Conservation (phyloP, 2,888 invertebrate species). For the Elmis aenea region DNA sequence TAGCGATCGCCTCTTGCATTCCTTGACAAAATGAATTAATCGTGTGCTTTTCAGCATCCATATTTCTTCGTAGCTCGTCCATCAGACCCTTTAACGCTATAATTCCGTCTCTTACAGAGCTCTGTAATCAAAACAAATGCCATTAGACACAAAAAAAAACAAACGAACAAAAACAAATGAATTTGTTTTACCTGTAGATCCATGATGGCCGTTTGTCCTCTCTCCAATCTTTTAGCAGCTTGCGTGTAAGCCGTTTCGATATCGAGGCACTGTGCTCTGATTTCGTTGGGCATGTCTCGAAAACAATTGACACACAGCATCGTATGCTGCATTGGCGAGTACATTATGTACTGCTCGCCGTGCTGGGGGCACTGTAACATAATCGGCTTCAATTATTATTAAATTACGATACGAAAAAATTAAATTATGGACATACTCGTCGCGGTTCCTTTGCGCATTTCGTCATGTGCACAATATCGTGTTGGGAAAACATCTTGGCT, state of each 20-base stretch:
- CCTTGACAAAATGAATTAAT: constrained; percentile 63
- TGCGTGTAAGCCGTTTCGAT: constrained; percentile 71
- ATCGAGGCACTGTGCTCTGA: constrained; percentile 65
- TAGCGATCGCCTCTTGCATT: constrained; percentile 60
- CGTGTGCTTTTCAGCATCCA: constrained; percentile 61
- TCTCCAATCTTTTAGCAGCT: constrained; percentile 64
- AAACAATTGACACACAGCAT: constrained; percentile 74
- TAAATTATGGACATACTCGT: constrained; percentile 47
- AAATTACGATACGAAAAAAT: constrained; percentile 1
- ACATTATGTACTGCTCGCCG: constrained; percentile 72
- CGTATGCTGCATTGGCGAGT: constrained; percentile 61
- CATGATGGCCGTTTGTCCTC: constrained; percentile 50
- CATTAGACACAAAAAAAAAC: not conserved
- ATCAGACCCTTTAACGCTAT: constrained; percentile 60
- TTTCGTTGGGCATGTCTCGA: constrained; percentile 62
- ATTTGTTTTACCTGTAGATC: constrained; percentile 38
- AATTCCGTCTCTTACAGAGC: constrained; percentile 63
- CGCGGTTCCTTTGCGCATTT: constrained; percentile 65
- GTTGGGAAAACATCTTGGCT: constrained; percentile 72
- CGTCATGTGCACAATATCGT: constrained; percentile 68
- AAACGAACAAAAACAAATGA: not conserved
- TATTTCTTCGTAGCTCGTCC: constrained; percentile 61
- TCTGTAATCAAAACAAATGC: constrained; percentile 42
- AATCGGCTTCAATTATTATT: too few relatives aligned
- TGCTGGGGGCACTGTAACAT: constrained; percentile 56